Base-by-base conservation (phyloP, 1,140 invertebrate genomes). In the Listronotus oregonensis region DNA sequence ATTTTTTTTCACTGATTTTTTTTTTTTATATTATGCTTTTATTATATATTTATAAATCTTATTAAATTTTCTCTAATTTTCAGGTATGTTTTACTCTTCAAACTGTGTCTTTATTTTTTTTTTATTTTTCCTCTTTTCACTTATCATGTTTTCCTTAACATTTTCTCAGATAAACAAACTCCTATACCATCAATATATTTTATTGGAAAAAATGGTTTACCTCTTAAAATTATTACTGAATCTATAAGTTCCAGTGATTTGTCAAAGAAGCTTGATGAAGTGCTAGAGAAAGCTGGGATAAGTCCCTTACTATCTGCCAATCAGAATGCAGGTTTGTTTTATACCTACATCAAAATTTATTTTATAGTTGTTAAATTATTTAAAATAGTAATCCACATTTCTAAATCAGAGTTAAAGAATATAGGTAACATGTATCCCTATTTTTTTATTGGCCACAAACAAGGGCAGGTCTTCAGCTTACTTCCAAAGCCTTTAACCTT, bases 131-230 rank as follows among this genome's bases (percentile, higher is more conserved):
- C 5, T 27, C 1, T 34, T 49, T 73, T 43, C 27, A 27, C 31
- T 32, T 64, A 32, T 17, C 27, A 43, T 65, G 15, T 37, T 67
- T 70, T 68, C 57, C 67, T 73, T 70, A 50, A 34, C 12, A 54
- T 0, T 44, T n/a, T 18, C 4, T 21, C 72, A 93, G 92, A 93
- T 83, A 90, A 92, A 80, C 80, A 93, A 59, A 88, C 93, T 32
- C 86, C 90, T 31, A 83, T 94, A 17, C 93, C 93, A 37, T 92
- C 91, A 0, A 75, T 92, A n/a, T 95, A 90, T 79, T 94, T 94
- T 74, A 94, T 95, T 77, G 90, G 89, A 7, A 81, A 86, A 32
- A 86, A 88, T 80, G 92, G 92, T 1, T 80, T 83, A 14, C 90
- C 92, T 0, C 70, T 94, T 63, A 90, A 93, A 77, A 85, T 94